phyloP scores from a whole-genome alignment of 2,888 invertebrate species.

The Pheosia gnoma region DNA sequence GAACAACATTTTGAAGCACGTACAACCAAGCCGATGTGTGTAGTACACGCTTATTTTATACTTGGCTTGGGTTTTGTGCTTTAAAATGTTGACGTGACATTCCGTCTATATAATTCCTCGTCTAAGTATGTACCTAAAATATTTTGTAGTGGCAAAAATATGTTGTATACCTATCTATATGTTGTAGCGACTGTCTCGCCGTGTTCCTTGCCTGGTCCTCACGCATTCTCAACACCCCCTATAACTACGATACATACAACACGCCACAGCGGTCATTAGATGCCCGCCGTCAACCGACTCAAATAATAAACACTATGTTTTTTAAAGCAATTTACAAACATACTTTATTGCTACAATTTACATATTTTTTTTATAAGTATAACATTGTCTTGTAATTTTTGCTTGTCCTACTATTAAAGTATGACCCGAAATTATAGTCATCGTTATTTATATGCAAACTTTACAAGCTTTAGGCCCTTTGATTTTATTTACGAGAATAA shows the following conservation, averaged over 20 bases:
- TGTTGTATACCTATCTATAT: neutral
- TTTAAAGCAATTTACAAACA: conserved; percentile 60
- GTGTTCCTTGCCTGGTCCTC: conserved; percentile 53
- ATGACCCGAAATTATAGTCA: conserved; percentile 15
- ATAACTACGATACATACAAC: conserved; percentile 63
- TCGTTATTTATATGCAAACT: neutral
- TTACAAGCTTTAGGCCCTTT: neutral
- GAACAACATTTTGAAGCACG: too few relatives aligned
- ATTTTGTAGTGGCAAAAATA: neutral
- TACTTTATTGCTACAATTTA: conserved; percentile 45
- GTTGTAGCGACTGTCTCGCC: conserved; percentile 34
- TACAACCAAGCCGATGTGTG: too few relatives aligned
- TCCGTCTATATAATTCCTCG: too few relatives aligned
- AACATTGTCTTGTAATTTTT: conserved; percentile 24
- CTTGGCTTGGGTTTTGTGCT: too few relatives aligned
- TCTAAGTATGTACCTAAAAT: too few relatives aligned
- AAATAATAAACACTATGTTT: conserved; percentile 46
- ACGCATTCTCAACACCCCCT: conserved; percentile 32
- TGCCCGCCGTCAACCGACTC: conserved; percentile 49
- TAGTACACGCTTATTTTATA: too few relatives aligned
- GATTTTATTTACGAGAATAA: neutral
- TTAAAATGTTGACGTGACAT: too few relatives aligned
- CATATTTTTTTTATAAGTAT: neutral
- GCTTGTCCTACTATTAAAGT: conserved; percentile 20
- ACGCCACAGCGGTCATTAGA: conserved; percentile 61